Base-by-base conservation (phyloP, 2,113 vertebrate genomes). In the Asarcornis scutulata region DNA sequence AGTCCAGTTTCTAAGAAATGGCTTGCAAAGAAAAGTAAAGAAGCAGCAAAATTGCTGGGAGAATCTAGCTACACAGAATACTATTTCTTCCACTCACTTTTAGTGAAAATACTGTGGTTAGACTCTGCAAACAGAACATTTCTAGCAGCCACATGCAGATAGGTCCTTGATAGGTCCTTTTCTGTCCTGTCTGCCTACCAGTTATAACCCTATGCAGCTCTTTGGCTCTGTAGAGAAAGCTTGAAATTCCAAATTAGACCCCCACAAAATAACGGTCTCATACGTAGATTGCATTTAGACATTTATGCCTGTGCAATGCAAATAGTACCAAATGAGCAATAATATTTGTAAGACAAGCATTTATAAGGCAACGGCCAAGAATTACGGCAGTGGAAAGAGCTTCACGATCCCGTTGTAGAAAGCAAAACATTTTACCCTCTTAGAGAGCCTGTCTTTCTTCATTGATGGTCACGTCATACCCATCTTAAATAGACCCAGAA, bases 391-490 rank as follows among this genome's bases (percentile, higher is more conserved):
- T 77, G 77, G 62, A 92, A 95, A 94, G 74, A 91, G 83, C 77
- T 89, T 96, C 72, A 69, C 63, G 85, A 73, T 77, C 36, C 58
- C 67, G 76, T 63, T 89, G 88, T 46, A 94, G 86, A 72, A 79
- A 75, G 62, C 40, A 82, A 91, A 95, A 64, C 46, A 38, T 73
- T 91, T 94, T 69, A 62, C 36, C 40, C 80, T 92, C 67, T 77
- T 31, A 76, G 53, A 94, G 63, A 73, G 62, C 40, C 77, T 93
- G 83, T 79, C 83, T 96, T 92, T 96, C 86, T 67, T 94, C 74
- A 77, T 9, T 67, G 75, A 93, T 88, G 72, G 67, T 96, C 95
- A 93, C 31, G 42, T 94, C 94, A 94, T 92, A 86, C 50, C 56
- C 81, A 76, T 88, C 77, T 84, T 93, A 94, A 96, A 62, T 58